phyloP scores from a whole-genome alignment of 1,140 invertebrate species.

The Drosophila dunni region DNA sequence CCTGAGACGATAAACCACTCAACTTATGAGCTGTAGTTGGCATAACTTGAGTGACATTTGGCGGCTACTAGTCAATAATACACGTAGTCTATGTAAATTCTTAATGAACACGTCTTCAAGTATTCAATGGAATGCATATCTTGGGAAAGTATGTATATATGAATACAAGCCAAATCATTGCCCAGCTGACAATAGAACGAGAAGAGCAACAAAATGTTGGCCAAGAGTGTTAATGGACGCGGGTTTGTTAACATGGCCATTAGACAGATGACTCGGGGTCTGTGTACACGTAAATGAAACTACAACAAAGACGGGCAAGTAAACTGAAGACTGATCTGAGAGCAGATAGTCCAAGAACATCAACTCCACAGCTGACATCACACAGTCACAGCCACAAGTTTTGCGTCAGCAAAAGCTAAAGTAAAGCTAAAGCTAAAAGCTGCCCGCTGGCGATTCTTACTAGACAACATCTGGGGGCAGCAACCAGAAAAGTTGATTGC shows the following conservation, averaged over 20 bases:
- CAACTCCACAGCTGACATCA: conserved; percentile 31
- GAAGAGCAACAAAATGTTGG: conserved; percentile 35
- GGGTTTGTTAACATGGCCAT: conserved; percentile 67
- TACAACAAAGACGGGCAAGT: background rate
- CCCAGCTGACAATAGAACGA: background rate
- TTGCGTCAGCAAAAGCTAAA: conserved; percentile 19
- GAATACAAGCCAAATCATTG: background rate
- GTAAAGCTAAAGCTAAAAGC: conserved; percentile 23
- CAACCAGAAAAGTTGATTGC: conserved; percentile 40
- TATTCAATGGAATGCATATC: conserved; percentile 12
- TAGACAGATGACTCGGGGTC: conserved; percentile 28
- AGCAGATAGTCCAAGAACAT: conserved; percentile 22
- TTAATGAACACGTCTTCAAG: conserved; percentile 16
- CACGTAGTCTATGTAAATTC: conserved; percentile 6
- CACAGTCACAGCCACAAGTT: conserved; percentile 23
- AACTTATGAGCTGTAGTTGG: background rate
- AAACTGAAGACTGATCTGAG: conserved; percentile 24
- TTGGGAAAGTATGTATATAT: background rate
- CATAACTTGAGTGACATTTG: conserved; percentile 11
- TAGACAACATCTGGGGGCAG: conserved; percentile 51
- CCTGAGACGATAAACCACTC: conserved; percentile 1
- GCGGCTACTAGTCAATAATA: background rate
- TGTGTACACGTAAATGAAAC: conserved; percentile 16
- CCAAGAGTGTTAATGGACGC: conserved; percentile 59
- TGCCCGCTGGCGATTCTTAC: conserved; percentile 54